Percentiles rank a stretch among this genome's conserved stretches.
Conservation (phyloP, 2,113 vertebrate species). For the Colaptes auratus region DNA sequence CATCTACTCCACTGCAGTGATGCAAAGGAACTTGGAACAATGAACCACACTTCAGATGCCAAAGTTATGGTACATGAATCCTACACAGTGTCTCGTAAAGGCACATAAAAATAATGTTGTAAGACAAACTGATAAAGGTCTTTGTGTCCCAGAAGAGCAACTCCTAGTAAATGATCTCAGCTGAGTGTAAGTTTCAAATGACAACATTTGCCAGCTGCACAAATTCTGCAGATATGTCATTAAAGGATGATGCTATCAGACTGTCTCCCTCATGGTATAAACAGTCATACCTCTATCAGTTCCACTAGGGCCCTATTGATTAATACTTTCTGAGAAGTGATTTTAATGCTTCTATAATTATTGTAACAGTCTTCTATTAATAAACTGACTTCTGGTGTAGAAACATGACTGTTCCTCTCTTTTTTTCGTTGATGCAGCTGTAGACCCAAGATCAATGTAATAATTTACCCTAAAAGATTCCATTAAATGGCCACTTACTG, state of each 20-base stretch:
- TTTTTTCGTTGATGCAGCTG: background rate
- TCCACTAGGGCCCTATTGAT: background rate
- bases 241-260: slow-evolving; percentile 7
- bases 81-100: slow-evolving; percentile 33
- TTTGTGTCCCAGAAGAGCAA: slow-evolving; percentile 51
- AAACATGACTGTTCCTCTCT: background rate
- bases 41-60: background rate
- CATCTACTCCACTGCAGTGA: background rate
- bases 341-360: background rate
- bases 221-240: background rate
- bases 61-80: slow-evolving; percentile 33
- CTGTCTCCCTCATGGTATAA: background rate
- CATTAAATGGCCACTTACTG: background rate
- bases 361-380: background rate
- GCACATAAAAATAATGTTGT: slow-evolving; percentile 53
- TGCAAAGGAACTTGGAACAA: background rate
- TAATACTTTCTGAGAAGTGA: background rate
- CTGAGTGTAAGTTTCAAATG: slow-evolving; percentile 28
- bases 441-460: background rate
- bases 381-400: background rate
- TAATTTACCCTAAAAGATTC: background rate
- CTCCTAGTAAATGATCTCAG: slow-evolving; percentile 39
- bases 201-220: slow-evolving; percentile 50
- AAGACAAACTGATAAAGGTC: slow-evolving; percentile 58
- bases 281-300: background rate